These are phyloP conservation scores for Eumaeus atala DNA, from an alignment of 1,140 invertebrate species.

Conservation along the genomic window DNA sequence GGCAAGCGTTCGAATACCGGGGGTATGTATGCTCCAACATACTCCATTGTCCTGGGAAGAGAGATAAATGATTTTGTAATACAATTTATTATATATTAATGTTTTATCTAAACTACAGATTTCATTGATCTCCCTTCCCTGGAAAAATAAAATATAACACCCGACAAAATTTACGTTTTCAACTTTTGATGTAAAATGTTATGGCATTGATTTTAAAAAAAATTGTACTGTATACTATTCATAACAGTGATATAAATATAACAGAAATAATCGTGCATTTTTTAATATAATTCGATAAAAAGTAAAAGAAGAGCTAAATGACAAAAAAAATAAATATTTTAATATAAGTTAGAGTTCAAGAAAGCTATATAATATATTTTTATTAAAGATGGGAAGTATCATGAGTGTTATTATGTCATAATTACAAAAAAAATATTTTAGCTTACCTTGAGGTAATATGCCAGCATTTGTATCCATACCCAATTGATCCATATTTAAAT, in stretches of 20 bases:
- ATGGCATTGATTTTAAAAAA: too few species aligned
- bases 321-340: too few species aligned
- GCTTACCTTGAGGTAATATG: conserved; percentile 49
- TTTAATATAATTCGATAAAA: too few species aligned
- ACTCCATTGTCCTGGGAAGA: conserved; percentile 69
- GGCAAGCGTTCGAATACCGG: conserved; percentile 55
- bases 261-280: too few species aligned
- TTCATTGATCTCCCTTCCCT: conserved; percentile 72
- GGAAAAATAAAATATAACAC: conserved; percentile 41
- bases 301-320: too few species aligned
- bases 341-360: too few species aligned
- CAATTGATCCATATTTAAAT: conserved; percentile 41
- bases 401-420: too few species aligned
- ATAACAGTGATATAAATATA: too few species aligned
- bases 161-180: conserved; percentile 13
- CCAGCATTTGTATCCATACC: conserved; percentile 38
- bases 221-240: too few species aligned
- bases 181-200: too few species aligned
- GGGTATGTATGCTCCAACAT: conserved; percentile 65
- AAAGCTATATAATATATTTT: too few species aligned
- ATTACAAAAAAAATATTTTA: neutral
- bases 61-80: conserved; percentile 68
- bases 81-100: conserved; percentile 37
- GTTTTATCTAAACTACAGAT: conserved; percentile 35
- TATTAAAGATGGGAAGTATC: too few species aligned